Evolutionary conservation across 2,113 vertebrate genomes (phyloP), one percentile per base, ranked within the genome.

Genomic region (Microcebus griseorufus): DNA sequence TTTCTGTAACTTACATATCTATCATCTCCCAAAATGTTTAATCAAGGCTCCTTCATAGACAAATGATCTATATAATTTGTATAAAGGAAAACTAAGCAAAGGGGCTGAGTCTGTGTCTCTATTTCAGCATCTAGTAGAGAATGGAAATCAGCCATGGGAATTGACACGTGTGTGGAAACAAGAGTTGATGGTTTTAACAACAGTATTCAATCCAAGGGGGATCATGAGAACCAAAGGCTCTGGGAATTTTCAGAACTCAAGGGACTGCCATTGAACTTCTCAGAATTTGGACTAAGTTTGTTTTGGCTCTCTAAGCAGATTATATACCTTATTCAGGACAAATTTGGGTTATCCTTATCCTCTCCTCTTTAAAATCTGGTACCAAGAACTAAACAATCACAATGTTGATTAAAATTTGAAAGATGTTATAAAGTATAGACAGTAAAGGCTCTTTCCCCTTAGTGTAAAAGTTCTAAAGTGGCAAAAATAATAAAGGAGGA

Each of bases 221-320:
- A 75, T 94, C 60, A 58, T 80, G 76, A 75, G 39, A 96, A 84
- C 55, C 76, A 80, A 79, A 83, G 70, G 25, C 13, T 60, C 34
- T 88, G 86, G 81, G n/a, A 91, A 87, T 88, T 64, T 80, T 17
- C 27, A 95, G 55, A 96, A 90, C 23, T 90, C 65, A 78, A 48
- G 39, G 27, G 32, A 45, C 60, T 90, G 80, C 62, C 83, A 39
- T 39, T 94, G 70, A 93, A 80, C n/a, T 82, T 53, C 67, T 87
- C 48, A 90, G n/a, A 92, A 62, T 94, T 87, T 87, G 48, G 34
- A 48, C 25, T 64, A 87, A 93, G 45, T 81, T 89, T 14, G 17
- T 93, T 82, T 69, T 75, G 45, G 13, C 34, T 85, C 27, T 88
- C 48, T 73, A 75, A 90, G 62, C 3, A 90, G 20, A 10, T 80